Evolutionary conservation across 2,113 vertebrate species (phyloP).

Genomic region (Cephalopholis sonnerati): DNA sequence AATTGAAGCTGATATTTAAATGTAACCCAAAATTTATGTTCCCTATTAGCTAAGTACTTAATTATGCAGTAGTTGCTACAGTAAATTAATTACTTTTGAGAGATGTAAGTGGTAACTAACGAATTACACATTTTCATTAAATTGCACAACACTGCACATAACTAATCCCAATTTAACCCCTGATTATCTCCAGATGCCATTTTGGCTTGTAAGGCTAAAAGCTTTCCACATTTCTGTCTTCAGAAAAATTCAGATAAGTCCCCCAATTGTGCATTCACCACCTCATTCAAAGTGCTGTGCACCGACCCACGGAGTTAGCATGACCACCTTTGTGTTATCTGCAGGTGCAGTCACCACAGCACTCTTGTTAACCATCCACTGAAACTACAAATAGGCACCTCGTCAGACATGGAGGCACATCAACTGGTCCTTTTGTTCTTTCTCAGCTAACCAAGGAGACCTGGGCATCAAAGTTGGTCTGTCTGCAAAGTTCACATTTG

Average conservation of each 20-base stretch:
- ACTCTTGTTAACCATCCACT: constrained; percentile 69
- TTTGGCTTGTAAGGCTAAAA: neutral
- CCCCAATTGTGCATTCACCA: neutral
- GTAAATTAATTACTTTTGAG: too few species aligned
- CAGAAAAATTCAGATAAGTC: neutral
- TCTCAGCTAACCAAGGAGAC: constrained; percentile 59
- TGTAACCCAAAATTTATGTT: too few species aligned
- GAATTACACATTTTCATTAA: too few species aligned
- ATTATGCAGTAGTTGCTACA: too few species aligned
- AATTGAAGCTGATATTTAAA: too few species aligned
- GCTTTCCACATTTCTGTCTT: constrained; percentile 4
- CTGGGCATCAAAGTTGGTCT: constrained; percentile 56
- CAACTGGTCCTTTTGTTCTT: constrained; percentile 59
- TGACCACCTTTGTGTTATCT: constrained; percentile 46
- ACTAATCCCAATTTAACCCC: too few species aligned
- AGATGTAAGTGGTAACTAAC: too few species aligned
- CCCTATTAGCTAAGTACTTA: too few species aligned
- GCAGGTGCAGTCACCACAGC: constrained; percentile 39
- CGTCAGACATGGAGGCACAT: constrained; percentile 63
- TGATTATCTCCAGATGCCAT: too few species aligned
- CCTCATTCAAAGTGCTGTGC: constrained; percentile 7
- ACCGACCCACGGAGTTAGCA: constrained; percentile 37
- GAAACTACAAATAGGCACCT: constrained; percentile 68
- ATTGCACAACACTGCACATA: too few species aligned
- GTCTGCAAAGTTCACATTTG: constrained; percentile 84